A percentile compares a stretch with the other conserved stretches of the same genome.
phyloP scores from a whole-genome alignment of 30 jellyfish, hydroid and myxozoan species.

The Hydra vulgaris region DNA sequence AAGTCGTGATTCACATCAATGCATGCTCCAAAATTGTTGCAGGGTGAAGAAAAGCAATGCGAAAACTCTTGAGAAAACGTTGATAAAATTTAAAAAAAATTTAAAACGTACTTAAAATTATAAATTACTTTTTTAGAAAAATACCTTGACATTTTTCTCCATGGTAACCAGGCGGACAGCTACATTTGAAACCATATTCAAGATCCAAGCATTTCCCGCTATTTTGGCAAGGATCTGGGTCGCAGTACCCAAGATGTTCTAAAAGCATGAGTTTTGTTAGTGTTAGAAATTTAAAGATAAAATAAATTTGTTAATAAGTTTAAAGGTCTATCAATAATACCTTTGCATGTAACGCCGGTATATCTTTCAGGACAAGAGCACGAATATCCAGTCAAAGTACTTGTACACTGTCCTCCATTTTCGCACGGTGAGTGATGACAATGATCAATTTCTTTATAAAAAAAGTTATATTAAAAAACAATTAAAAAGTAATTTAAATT shows the following conservation, averaged over 20 bases:
- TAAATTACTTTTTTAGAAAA: too few species aligned
- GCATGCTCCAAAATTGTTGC: slow-evolving; percentile 69
- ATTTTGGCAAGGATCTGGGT: slow-evolving; percentile 61
- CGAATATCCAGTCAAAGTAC: slow-evolving; percentile 39
- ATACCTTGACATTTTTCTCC: slow-evolving; percentile 80
- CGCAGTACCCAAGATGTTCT: slow-evolving; percentile 40
- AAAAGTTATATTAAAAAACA: not conserved
- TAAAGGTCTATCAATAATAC: slow-evolving; percentile 12
- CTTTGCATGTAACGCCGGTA: slow-evolving; percentile 59
- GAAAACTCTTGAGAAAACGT: slow-evolving; percentile 30
- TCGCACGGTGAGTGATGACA: slow-evolving; percentile 82
- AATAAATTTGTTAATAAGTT: not conserved
- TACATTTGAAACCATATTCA: slow-evolving; percentile 57
- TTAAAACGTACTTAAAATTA: too few species aligned
- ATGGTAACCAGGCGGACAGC: slow-evolving; percentile 37
- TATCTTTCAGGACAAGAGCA: slow-evolving; percentile 76
- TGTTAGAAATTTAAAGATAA: too few species aligned
- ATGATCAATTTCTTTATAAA: slow-evolving; percentile 81
- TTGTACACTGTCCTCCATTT: slow-evolving; percentile 72
- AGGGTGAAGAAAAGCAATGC: slow-evolving; percentile 61
- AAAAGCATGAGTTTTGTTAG: not conserved
- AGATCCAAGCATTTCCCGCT: slow-evolving; percentile 61
- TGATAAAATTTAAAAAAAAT: too few species aligned
- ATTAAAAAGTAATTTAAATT: not conserved
- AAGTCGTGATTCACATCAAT: slow-evolving; percentile 46